Evolutionary conservation across 37 sponge, comb jelly and placozoan species (phyloP), one percentile per base, ranked within the genome.

Genomic region (Agelas oroides): DNA sequence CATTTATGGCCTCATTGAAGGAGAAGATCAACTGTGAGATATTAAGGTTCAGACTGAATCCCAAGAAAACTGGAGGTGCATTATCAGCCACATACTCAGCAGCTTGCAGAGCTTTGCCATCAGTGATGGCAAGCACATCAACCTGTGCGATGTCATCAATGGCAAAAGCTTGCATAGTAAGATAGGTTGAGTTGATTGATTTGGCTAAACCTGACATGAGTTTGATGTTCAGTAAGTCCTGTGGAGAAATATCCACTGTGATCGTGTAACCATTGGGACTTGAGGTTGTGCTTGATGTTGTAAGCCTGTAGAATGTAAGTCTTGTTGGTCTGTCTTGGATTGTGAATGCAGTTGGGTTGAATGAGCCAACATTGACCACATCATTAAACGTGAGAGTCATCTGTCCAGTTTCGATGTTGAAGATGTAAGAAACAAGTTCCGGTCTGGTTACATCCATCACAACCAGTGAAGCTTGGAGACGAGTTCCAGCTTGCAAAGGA

Each of bases 101-200:
- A 28, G 87, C 95, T 76, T 81, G 79, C 24, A 80, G 59, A 2
- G 90, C 97, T 30, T 97, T 97, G 0, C 97, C 97, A 87, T 97
- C 90, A 56, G 94, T 97, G 18, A 97, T 86, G 38, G 97, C 94
- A 24, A 97, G 79, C 12, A 97, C 92, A 94, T 94, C 94, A 2
- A 76, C 70, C 18, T 90, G 88, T 39, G 88, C 65, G n/a, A 97
- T 75, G 55, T 93, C 97, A 78, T 94, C 97, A 77, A 97, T 91
- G 41, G 92, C 97, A 94, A 71, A 92, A 0, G 97, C 97, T 39
- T 89, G 97, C 90, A 97, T 92, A 0, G 92, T 80, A 36, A 97
- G 80, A 65, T 84, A 97, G 32, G 97, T 92, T 25, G 77, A 86
- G 23, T 84, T 69, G 2, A 41, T 74, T 37, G 79, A 72, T 71